Percentiles rank a stretch among this genome's conserved stretches.
Conservation (phyloP, 2,888 invertebrate genomes). For the Drosophila demipolita region DNA sequence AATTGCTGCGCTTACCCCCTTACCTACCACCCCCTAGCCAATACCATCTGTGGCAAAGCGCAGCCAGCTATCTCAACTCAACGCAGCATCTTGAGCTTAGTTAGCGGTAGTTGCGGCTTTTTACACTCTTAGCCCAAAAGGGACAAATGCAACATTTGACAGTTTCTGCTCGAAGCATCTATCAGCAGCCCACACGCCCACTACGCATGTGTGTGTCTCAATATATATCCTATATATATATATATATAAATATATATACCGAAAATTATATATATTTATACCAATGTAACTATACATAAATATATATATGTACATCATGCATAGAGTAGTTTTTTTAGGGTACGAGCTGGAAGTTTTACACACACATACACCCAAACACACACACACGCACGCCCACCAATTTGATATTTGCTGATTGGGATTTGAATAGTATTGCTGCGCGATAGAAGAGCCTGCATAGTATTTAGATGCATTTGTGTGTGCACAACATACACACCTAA, state of each 20-base stretch:
- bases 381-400: constrained; percentile 23
- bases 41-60: constrained; percentile 34
- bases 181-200: constrained; percentile 38
- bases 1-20: constrained; percentile 42
- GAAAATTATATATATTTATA: neutral
- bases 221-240: constrained; percentile 3
- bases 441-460: neutral
- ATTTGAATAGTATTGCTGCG: neutral
- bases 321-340: constrained; percentile 27
- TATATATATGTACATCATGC: neutral
- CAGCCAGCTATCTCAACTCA: constrained; percentile 14
- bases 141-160: constrained; percentile 48
- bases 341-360: constrained; percentile 12
- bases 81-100: constrained; percentile 40
- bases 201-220: constrained; percentile 32
- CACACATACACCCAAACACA: constrained; percentile 12
- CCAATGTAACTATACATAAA: neutral
- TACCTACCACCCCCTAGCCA: neutral
- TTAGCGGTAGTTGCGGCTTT: constrained; percentile 34
- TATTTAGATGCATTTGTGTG: neutral
- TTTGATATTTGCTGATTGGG: neutral
- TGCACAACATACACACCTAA: constrained; percentile 3
- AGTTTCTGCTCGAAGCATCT: constrained; percentile 29
- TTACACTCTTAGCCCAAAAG: constrained; percentile 30
- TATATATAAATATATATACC: neutral